Percentiles rank a stretch among this genome's conserved stretches.
These are phyloP conservation scores for Zaprionus inermis DNA, from an alignment of 1,140 invertebrate genomes.

Conservation along the genomic window DNA sequence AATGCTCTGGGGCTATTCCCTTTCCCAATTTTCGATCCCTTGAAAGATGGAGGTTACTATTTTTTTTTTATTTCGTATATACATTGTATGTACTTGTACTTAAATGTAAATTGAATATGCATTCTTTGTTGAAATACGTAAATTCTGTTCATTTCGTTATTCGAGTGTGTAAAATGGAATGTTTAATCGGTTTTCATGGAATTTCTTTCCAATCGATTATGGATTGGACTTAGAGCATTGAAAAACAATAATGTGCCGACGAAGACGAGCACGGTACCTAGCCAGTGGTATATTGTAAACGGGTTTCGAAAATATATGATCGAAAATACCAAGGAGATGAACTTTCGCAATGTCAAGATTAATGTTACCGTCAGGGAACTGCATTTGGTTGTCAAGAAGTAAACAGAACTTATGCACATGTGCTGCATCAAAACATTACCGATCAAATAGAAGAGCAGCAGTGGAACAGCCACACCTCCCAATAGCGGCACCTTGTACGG, in stretches of 20 bases:
- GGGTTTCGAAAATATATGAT: conserved; percentile 98
- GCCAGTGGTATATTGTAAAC: conserved; percentile 96
- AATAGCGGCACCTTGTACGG: conserved; percentile 84
- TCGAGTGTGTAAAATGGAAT: conserved; percentile 39
- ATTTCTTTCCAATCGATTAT: neutral
- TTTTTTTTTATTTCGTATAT: conserved; percentile 67
- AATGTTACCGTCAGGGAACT: conserved; percentile 97
- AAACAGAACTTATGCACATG: conserved; percentile 97
- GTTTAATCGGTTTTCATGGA: conserved; percentile 49
- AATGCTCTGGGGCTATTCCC: too few species aligned
- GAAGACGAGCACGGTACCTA: conserved; percentile 96
- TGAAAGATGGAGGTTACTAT: too few species aligned
- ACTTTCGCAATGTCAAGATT: conserved; percentile 97
- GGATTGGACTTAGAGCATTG: conserved; percentile 41
- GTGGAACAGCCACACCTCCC: conserved; percentile 86
- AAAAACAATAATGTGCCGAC: conserved; percentile 95
- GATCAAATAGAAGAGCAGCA: conserved; percentile 91
- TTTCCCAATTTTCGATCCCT: too few species aligned
- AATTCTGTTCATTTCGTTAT: conserved; percentile 33
- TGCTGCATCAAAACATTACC: conserved; percentile 97
- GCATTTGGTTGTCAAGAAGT: conserved; percentile 97
- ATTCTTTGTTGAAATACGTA: conserved; percentile 36
- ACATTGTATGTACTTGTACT: conserved; percentile 66
- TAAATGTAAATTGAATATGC: conserved; percentile 71
- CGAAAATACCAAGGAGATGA: conserved; percentile 96